Conservation (phyloP, 1,140 invertebrate species). For the Tribolium madens region DNA sequence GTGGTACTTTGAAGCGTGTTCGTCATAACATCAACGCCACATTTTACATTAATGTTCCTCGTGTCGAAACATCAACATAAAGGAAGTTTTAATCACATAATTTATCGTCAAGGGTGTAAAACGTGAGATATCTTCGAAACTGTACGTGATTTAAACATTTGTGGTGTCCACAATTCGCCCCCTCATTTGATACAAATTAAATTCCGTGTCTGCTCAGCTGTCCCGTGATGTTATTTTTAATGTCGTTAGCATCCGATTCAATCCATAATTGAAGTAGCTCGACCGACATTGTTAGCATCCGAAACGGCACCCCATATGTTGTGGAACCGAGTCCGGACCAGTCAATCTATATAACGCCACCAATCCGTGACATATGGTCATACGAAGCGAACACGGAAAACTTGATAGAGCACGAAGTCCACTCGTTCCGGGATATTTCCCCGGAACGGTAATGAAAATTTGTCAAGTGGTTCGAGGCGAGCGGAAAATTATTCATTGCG, state of each 20-base stretch:
- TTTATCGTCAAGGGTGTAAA: conserved; percentile 25
- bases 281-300: conserved; percentile 10
- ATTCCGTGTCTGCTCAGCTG: not conserved
- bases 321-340: not conserved
- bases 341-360: conserved; percentile 22
- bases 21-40: conserved; percentile 1
- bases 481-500: conserved; percentile 11
- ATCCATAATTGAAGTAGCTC: conserved; percentile 3
- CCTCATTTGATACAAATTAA: conserved; percentile 31
- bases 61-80: conserved; percentile 13
- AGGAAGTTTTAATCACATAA: conserved; percentile 34
- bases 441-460: conserved; percentile 25
- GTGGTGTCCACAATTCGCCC: not conserved
- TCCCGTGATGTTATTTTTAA: not conserved
- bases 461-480: not conserved
- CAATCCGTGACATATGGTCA: conserved; percentile 35
- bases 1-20: not conserved
- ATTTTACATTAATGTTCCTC: conserved; percentile 29
- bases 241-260: not conserved
- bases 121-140: conserved; percentile 17
- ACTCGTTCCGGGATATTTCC: conserved; percentile 13
- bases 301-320: not conserved
- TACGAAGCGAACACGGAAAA: conserved; percentile 31
- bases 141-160: conserved; percentile 7
- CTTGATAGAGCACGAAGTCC: conserved; percentile 29